Evolutionary conservation across 2,888 invertebrate species (phyloP), one percentile per base, ranked within the genome.

Genomic region (Volucella bombylans): DNA sequence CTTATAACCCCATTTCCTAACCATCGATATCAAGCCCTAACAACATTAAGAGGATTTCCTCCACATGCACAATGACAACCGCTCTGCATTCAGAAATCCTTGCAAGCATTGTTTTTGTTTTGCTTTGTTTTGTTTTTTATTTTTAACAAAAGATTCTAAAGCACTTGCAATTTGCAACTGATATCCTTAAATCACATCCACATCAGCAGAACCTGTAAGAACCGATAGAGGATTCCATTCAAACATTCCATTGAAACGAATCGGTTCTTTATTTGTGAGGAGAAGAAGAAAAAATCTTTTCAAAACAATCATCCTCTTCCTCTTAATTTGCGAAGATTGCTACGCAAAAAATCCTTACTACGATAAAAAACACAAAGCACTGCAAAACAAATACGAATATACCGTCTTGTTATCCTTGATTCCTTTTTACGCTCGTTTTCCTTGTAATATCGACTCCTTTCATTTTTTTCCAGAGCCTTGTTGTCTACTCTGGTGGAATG

Each of bases 261-360:
- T 4, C 14, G 39, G 10, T 65, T 41, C 45, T 23, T 43, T 15
- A 14, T 15, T 59, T 43, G 8, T 12, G 52, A 14, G 3, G 8
- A 8, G 15, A 52, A 9, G 2, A n/a, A 8, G 0, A 0, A 52
- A 8, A 8, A 49, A 15, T 8, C 39, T 39, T 57, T 64, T 41
- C 50, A 74, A 59, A 74, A 74, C 74, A 76, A 76, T 52, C 57
- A 59, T 74, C 18, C 61, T 39, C 43, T 31, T 57, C 23, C 39
- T 65, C 65, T 55, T 74, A 76, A 61, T 76, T 76, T 74, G 43
- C 49, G 59, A 67, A 59, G 64, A 57, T 65, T 57, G 41, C 41
- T 49, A 45, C 38, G 31, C 14, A 55, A 31, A 55, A 18, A 55
- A 23, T 15, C 43, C 38, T n/a, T n/a, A 11, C n/a, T n/a, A 6